Evolutionary conservation across 2,888 invertebrate genomes (phyloP).

Genomic region (Seira sanloemensis): DNA sequence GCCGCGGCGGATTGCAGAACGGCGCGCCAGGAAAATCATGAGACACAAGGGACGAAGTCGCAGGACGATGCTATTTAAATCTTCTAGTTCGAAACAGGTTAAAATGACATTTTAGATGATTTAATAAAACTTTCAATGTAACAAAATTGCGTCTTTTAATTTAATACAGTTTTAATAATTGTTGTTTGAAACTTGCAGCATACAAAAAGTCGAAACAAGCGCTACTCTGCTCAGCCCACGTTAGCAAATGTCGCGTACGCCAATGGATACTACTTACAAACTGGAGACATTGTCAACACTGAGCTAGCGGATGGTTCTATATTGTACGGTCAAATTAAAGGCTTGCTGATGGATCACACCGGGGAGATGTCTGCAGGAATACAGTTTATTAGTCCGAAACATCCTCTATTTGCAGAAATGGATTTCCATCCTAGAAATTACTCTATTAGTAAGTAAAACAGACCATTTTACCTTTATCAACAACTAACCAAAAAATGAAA

Average conservation of each 20-base stretch:
- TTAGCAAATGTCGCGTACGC: constrained; percentile 18
- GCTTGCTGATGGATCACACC: constrained; percentile 31
- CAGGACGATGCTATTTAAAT: constrained; percentile 38
- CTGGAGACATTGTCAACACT: constrained; percentile 32
- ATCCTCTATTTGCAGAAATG: constrained; percentile 28
- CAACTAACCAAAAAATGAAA: background rate
- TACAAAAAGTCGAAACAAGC: background rate
- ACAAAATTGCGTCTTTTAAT: background rate
- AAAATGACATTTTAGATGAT: background rate
- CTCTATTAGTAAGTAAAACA: constrained; percentile 30
- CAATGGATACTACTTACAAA: constrained; percentile 37
- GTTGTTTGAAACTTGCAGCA: constrained; percentile 12
- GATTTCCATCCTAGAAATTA: constrained; percentile 40
- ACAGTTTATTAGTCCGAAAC: constrained; percentile 24
- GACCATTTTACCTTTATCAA: background rate
- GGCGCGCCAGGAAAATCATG: constrained; percentile 40
- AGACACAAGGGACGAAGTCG: constrained; percentile 39
- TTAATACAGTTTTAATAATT: too few relatives aligned
- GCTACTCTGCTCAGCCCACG: constrained; percentile 34
- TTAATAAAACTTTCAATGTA: background rate
- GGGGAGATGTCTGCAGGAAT: constrained; percentile 41
- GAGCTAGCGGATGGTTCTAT: constrained; percentile 9
- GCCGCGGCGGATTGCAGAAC: constrained; percentile 36
- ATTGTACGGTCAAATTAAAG: constrained; percentile 32
- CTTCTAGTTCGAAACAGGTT: constrained; percentile 33